Conservation (phyloP, 1,140 invertebrate genomes). For the Eubasilissa regina region DNA sequence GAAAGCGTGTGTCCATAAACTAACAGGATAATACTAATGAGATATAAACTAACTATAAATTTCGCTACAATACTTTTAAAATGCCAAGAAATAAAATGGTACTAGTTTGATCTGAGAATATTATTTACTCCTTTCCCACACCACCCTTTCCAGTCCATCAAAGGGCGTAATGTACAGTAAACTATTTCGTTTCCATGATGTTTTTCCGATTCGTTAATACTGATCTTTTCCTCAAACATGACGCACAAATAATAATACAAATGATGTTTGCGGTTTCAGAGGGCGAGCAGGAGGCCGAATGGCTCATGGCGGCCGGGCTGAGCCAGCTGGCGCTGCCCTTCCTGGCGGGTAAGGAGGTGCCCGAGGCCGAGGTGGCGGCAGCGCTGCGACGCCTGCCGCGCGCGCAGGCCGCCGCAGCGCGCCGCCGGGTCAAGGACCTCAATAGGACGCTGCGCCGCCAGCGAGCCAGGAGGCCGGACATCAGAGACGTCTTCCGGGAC, state of each 20-base stretch:
- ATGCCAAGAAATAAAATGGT: too few relatives aligned
- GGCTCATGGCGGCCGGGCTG: slow-evolving; percentile 69
- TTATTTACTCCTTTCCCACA: too few relatives aligned
- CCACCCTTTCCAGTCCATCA: too few relatives aligned
- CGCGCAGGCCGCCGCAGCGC: slow-evolving; percentile 83
- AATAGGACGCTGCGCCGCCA: slow-evolving; percentile 85
- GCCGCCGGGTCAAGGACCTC: slow-evolving; percentile 81
- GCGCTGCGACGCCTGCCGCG: slow-evolving; percentile 70
- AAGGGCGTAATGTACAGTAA: too few relatives aligned
- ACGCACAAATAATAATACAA: neutral
- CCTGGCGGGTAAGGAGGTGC: slow-evolving; percentile 68
- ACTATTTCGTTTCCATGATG: too few relatives aligned
- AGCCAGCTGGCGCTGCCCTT: slow-evolving; percentile 69
- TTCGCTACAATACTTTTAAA: too few relatives aligned
- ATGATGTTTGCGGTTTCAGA: slow-evolving; percentile 63
- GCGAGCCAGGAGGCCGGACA: slow-evolving; percentile 80
- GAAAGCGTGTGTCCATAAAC: too few relatives aligned
- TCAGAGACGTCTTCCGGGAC: slow-evolving; percentile 85
- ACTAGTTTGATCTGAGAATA: too few relatives aligned
- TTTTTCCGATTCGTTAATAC: too few relatives aligned
- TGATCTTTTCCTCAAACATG: too few relatives aligned
- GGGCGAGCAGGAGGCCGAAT: slow-evolving; percentile 71
- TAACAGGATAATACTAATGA: too few relatives aligned
- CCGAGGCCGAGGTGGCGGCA: slow-evolving; percentile 70
- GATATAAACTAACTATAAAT: too few relatives aligned